A percentile compares a stretch with the other conserved stretches of the same genome.
Evolutionary conservation across 2,797 vertebrate genomes (phyloP).

Genomic region (Pogonophryne albipinna): DNA sequence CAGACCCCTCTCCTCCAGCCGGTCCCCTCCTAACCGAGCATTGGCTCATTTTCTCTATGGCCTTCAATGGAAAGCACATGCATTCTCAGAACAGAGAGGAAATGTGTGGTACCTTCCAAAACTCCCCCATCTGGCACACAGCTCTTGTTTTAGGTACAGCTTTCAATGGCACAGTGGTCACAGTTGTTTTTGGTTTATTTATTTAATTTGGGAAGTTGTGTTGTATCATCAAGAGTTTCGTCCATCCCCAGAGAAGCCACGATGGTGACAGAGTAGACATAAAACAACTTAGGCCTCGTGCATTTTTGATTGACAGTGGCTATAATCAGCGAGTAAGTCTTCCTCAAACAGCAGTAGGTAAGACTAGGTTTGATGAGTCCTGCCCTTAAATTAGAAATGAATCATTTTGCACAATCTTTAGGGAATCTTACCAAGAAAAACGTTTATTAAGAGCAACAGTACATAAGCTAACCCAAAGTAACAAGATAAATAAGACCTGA

Average conservation of each 20-base stretch:
- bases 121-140: slow-evolving; percentile 77
- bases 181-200: slow-evolving; percentile 45
- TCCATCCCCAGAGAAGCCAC: slow-evolving; percentile 31
- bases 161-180: slow-evolving; percentile 56
- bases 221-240: slow-evolving; percentile 36
- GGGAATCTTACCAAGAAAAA: neutral
- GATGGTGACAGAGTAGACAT: slow-evolving; percentile 32
- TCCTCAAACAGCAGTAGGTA: slow-evolving; percentile 11
- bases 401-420: slow-evolving; percentile 20
- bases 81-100: slow-evolving; percentile 63
- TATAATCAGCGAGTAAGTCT: slow-evolving; percentile 26
- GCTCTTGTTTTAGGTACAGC: slow-evolving; percentile 59
- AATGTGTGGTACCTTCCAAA: slow-evolving; percentile 73
- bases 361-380: neutral
- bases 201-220: slow-evolving; percentile 19
- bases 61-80: slow-evolving; percentile 83
- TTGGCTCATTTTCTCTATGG: slow-evolving; percentile 72
- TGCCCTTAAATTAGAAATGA: slow-evolving; percentile 8
- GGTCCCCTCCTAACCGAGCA: slow-evolving; percentile 66
- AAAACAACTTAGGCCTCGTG: slow-evolving; percentile 1
- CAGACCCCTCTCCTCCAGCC: slow-evolving; percentile 71
- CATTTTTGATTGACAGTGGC: slow-evolving; percentile 38
- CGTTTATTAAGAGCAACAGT: neutral
- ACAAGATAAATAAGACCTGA: neutral
- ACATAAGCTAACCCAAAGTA: neutral